Percentiles rank a stretch among this genome's conserved stretches.
These are phyloP conservation scores for Oryzias sinensis DNA, from an alignment of 2,797 vertebrate genomes.

Conservation along the genomic window DNA sequence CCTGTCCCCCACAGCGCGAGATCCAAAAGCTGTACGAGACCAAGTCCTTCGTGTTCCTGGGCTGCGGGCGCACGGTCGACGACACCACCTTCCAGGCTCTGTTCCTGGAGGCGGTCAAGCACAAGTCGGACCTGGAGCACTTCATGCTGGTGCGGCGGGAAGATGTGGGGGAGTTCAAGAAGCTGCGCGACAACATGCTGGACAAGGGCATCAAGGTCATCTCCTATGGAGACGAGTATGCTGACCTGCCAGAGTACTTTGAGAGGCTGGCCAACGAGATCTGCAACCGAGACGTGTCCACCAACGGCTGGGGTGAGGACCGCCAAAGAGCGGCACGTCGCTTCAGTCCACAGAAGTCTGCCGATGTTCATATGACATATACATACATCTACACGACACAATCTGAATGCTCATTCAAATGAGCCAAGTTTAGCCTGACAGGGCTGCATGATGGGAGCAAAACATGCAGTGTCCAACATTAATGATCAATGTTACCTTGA, in stretches of 20 bases:
- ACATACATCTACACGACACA: too few relatives aligned
- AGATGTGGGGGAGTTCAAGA: constrained; percentile 93
- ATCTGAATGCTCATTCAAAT: too few relatives aligned
- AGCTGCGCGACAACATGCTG: constrained; percentile 95
- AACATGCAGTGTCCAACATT: too few relatives aligned
- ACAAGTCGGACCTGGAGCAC: constrained; percentile 94
- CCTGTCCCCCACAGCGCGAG: constrained; percentile 80
- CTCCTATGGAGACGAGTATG: constrained; percentile 90
- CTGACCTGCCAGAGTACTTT: constrained; percentile 91
- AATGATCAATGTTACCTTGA: too few relatives aligned
- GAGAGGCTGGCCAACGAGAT: constrained; percentile 91
- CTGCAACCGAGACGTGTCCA: constrained; percentile 75
- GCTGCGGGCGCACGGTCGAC: constrained; percentile 93
- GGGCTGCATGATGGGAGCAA: too few relatives aligned
- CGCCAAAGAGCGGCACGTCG: background rate
- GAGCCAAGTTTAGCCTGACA: too few relatives aligned
- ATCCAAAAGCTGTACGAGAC: constrained; percentile 97
- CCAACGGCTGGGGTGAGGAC: constrained; percentile 74
- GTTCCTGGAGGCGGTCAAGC: constrained; percentile 93
- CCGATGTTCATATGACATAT: too few relatives aligned
- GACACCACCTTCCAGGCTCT: constrained; percentile 97
- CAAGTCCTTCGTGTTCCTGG: constrained; percentile 93
- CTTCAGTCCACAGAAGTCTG: background rate
- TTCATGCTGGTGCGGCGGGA: constrained; percentile 96
- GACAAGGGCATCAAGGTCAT: constrained; percentile 98